phyloP scores from a whole-genome alignment of 2,113 vertebrate genomes.

The Hippocampus abdominalis region DNA sequence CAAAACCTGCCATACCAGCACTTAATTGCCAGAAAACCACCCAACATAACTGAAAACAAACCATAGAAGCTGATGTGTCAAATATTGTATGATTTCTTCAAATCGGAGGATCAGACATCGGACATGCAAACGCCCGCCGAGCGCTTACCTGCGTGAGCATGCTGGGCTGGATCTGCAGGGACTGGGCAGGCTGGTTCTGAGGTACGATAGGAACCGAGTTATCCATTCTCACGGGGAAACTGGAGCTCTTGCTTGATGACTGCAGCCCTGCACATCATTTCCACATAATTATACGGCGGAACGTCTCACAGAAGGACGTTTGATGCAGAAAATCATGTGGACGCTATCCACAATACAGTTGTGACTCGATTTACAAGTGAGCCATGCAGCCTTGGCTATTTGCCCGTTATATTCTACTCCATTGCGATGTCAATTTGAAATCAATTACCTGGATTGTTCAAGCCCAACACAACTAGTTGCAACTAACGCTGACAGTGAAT shows the following conservation, averaged over 20 bases:
- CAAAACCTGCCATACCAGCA: background rate
- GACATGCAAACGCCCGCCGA: background rate
- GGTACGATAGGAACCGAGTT: conserved; percentile 93
- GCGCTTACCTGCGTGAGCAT: conserved; percentile 90
- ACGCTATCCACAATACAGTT: background rate
- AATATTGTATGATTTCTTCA: background rate
- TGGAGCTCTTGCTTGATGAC: conserved; percentile 78
- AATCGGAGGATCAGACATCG: background rate
- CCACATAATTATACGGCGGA: background rate
- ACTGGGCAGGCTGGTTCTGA: conserved; percentile 88
- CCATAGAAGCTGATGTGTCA: background rate
- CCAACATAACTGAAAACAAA: background rate
- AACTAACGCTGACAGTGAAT: no score
- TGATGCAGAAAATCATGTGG: background rate
- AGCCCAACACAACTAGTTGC: no score
- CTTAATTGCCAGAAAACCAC: background rate
- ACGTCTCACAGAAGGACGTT: background rate
- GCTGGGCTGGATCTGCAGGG: conserved; percentile 94
- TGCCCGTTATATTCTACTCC: no score
- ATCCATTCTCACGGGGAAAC: conserved; percentile 92
- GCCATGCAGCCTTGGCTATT: no score
- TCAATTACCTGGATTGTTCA: no score
- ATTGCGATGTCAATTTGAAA: no score
- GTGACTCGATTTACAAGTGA: no score
- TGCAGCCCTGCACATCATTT: conserved; percentile 59